Evolutionary conservation across 2,797 vertebrate genomes (phyloP).

Genomic region (Pipistrellus kuhlii): DNA sequence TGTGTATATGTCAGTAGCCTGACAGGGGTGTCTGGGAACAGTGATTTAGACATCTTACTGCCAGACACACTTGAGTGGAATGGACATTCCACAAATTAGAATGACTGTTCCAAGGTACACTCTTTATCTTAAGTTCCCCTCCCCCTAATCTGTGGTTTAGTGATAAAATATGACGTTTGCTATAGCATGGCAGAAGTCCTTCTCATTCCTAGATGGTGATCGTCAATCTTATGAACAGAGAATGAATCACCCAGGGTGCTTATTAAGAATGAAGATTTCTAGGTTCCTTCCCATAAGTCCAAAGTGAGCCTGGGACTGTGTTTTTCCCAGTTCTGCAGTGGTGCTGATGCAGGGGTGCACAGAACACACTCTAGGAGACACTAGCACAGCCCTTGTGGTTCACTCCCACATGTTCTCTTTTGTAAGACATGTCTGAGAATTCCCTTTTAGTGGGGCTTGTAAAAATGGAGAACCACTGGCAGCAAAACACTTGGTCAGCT

Average conservation of each 20-base stretch:
- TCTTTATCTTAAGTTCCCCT: neutral
- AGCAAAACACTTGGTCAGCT: neutral
- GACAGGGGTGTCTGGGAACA: neutral
- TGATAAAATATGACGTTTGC: neutral
- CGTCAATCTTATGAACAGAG: neutral
- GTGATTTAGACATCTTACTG: neutral
- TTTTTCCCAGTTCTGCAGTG: neutral
- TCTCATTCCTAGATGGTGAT: neutral
- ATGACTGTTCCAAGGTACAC: neutral
- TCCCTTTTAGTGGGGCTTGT: neutral
- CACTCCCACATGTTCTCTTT: neutral
- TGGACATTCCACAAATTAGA: neutral
- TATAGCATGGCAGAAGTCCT: neutral
- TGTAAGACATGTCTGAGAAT: neutral
- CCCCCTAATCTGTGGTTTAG: neutral
- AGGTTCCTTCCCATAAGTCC: neutral
- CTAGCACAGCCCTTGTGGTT: too few relatives aligned
- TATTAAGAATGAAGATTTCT: neutral
- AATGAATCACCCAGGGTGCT: neutral
- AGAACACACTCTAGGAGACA: neutral
- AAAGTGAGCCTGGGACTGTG: neutral
- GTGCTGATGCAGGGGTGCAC: rapidly evolving
- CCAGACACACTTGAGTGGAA: neutral
- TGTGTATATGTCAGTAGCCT: neutral
- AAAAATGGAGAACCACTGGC: neutral